A percentile compares a stretch with the other conserved stretches of the same genome.
Conservation (phyloP, 37 sponge, comb jelly and placozoan species). For the Diacarnus erythraeanus region DNA sequence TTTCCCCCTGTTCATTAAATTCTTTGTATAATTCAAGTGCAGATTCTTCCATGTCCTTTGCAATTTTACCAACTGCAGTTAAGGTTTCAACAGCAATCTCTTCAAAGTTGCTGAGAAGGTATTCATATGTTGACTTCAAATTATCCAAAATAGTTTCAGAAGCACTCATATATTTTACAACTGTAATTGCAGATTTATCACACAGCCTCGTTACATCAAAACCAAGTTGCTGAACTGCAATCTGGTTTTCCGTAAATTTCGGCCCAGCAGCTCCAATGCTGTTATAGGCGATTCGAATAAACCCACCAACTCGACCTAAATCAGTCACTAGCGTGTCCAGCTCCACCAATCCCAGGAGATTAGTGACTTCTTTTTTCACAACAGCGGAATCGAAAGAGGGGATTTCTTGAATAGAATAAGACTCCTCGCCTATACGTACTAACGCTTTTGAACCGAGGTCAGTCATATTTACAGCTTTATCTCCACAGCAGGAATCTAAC, state of each 20-base stretch:
- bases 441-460: no score
- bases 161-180: conserved; percentile 44
- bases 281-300: conserved; percentile 61
- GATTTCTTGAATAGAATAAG: neutral
- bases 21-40: conserved; percentile 41
- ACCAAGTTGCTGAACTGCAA: conserved; percentile 50
- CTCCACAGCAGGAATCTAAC: no score
- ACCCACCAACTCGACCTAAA: conserved; percentile 63
- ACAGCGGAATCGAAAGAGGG: conserved; percentile 2
- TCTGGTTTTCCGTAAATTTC: conserved; percentile 41
- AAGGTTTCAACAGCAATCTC: conserved; percentile 59
- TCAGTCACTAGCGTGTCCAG: conserved; percentile 55
- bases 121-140: conserved; percentile 54
- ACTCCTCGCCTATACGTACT: conserved; percentile 8
- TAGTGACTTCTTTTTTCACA: conserved; percentile 18
- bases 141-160: conserved; percentile 37
- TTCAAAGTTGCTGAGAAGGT: conserved; percentile 45
- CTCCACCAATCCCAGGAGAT: conserved; percentile 40
- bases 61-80: conserved; percentile 36
- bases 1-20: conserved; percentile 36
- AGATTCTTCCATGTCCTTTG: conserved; percentile 47
- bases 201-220: conserved; percentile 68
- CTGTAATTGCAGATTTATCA: conserved; percentile 59
- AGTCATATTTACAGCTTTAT: no score
- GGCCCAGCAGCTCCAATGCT: conserved; percentile 55